Percentiles rank a stretch among this genome's conserved stretches.
Evolutionary conservation across 1,140 invertebrate genomes (phyloP).

Genomic region (Carcinoscorpius rotundicauda): DNA sequence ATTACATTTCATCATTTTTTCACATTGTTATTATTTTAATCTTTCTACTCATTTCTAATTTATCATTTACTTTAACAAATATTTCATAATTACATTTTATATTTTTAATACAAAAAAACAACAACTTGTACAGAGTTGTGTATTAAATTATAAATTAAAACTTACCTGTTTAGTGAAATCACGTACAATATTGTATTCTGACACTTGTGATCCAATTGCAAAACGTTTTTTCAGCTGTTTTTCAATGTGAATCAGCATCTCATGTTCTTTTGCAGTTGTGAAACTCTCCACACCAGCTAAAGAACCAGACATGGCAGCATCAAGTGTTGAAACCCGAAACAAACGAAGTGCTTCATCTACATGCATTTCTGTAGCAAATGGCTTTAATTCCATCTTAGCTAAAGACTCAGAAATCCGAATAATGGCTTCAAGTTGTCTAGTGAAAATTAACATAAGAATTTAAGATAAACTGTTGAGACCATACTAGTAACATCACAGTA

Average conservation of each 20-base stretch:
- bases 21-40: no score
- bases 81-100: no score
- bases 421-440: conserved; percentile 88
- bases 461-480: no score
- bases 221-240: conserved; percentile 89
- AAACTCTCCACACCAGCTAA: conserved; percentile 93
- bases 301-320: conserved; percentile 84
- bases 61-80: no score
- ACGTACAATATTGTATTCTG: conserved; percentile 83
- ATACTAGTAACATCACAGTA: no score
- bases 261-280: conserved; percentile 86
- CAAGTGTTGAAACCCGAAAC: conserved; percentile 95
- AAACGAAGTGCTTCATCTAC: conserved; percentile 96
- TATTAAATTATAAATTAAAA: no score
- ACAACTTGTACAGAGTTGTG: no score
- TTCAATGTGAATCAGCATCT: conserved; percentile 77
- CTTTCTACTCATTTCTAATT: no score
- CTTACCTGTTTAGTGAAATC: conserved; percentile 69
- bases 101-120: no score
- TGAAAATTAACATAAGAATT: conserved; percentile 18
- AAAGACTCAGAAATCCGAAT: conserved; percentile 92
- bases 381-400: conserved; percentile 93
- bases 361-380: conserved; percentile 83
- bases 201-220: conserved; percentile 91
- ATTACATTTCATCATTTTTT: no score